Evolutionary conservation across 2,888 invertebrate genomes (phyloP).

Genomic region (Papilio protenor): DNA sequence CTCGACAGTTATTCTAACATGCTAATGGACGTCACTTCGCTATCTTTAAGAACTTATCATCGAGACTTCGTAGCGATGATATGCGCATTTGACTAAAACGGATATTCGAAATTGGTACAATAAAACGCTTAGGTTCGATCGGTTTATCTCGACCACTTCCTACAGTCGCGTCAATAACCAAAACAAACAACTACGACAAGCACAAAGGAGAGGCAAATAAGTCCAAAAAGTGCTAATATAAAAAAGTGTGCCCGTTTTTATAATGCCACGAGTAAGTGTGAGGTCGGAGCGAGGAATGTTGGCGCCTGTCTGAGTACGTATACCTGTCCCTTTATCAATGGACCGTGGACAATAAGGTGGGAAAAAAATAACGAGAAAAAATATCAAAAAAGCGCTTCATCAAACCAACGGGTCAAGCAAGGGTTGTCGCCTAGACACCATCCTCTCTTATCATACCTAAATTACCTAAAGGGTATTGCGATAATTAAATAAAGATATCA

Average conservation of each 20-base stretch:
- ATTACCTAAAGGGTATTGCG: background rate
- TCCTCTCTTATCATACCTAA: slow-evolving; percentile 14
- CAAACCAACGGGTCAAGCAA: slow-evolving; percentile 79
- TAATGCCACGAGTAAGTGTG: slow-evolving; percentile 81
- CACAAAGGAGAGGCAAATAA: slow-evolving; percentile 81
- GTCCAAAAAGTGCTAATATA: slow-evolving; percentile 82
- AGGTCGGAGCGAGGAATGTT: slow-evolving; percentile 84
- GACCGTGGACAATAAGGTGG: slow-evolving; percentile 76
- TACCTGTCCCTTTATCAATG: slow-evolving; percentile 85
- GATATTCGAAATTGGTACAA: slow-evolving; percentile 80
- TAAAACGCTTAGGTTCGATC: slow-evolving; percentile 83
- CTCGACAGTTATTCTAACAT: slow-evolving; percentile 53
- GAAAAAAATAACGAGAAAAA: slow-evolving; percentile 70
- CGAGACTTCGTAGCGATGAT: slow-evolving; percentile 52
- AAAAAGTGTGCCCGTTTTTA: slow-evolving; percentile 83
- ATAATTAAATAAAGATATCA: background rate
- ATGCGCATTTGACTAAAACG: slow-evolving; percentile 66
- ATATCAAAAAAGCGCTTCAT: slow-evolving; percentile 82
- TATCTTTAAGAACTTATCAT: slow-evolving; percentile 59
- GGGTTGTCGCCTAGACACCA: slow-evolving; percentile 71
- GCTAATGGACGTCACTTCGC: slow-evolving; percentile 69
- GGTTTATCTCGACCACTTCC: slow-evolving; percentile 82
- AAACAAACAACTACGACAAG: slow-evolving; percentile 80
- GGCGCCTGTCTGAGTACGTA: slow-evolving; percentile 84
- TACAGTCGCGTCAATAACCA: slow-evolving; percentile 81